Evolutionary conservation across 2,888 invertebrate genomes (phyloP).

Genomic region (Drosophila atroscutellata): DNA sequence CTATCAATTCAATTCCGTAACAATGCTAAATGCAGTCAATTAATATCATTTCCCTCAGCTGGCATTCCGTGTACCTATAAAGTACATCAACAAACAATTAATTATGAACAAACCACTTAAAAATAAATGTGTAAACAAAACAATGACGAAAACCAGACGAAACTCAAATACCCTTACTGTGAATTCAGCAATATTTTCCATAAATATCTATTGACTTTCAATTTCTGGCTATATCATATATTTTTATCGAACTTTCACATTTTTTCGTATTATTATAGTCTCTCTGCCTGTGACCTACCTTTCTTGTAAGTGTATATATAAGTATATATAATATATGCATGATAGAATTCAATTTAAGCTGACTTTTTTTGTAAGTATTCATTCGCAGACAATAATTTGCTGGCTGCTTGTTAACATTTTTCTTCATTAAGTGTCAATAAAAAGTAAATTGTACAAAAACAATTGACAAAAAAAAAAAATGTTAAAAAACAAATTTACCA

Average conservation of each 20-base stretch:
- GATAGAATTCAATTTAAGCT: not conserved
- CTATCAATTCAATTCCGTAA: slow-evolving; percentile 38
- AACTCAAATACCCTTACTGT: not conserved
- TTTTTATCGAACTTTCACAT: too few species aligned
- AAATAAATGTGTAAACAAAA: slow-evolving; percentile 16
- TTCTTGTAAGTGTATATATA: too few species aligned
- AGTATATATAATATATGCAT: too few species aligned
- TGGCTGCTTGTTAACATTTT: slow-evolving; percentile 39
- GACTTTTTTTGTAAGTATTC: too few species aligned
- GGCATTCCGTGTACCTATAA: slow-evolving; percentile 8
- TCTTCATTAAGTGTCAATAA: slow-evolving; percentile 55
- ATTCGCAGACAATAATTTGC: slow-evolving; percentile 14
- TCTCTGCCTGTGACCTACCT: too few species aligned
- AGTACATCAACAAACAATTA: slow-evolving; percentile 47
- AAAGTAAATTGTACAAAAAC: slow-evolving; percentile 22
- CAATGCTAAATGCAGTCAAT: slow-evolving; percentile 47
- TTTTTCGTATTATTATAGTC: too few species aligned
- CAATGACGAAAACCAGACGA: not conserved
- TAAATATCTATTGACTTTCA: too few species aligned
- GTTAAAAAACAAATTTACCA: slow-evolving; percentile 26
- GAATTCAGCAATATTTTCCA: not conserved
- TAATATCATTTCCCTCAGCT: slow-evolving; percentile 38
- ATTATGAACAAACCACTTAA: slow-evolving; percentile 42
- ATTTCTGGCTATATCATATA: too few species aligned
- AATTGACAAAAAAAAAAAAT: slow-evolving; percentile 37